Conservation (phyloP, 37 sponge, comb jelly and placozoan genomes). For the Tethya wilhelma region DNA sequence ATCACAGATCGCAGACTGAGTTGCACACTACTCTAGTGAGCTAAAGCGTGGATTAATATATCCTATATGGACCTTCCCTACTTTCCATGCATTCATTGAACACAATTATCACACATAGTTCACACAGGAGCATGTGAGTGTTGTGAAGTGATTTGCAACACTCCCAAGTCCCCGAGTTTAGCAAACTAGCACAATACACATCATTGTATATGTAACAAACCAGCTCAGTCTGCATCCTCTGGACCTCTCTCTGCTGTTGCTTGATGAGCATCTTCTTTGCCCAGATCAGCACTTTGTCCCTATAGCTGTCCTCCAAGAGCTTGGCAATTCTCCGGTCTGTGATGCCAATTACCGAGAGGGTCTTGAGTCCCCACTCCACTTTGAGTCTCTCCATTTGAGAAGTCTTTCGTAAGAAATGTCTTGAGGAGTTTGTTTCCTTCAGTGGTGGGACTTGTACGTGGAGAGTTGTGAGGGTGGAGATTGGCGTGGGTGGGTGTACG, state of each 20-base stretch:
- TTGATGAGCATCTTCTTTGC: slow-evolving; percentile 37
- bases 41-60: no score
- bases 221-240: slow-evolving; percentile 11
- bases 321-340: not conserved
- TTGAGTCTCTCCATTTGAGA: slow-evolving; percentile 50
- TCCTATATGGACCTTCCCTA: no score
- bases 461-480: no score
- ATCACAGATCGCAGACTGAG: no score
- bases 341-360: slow-evolving; percentile 2
- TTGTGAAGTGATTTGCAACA: no score
- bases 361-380: slow-evolving; percentile 45
- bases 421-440: no score
- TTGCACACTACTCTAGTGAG: no score
- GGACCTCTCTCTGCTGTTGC: not conserved
- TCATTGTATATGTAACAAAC: slow-evolving; percentile 1
- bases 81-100: not conserved
- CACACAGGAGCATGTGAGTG: no score
- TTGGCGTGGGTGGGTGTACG: no score
- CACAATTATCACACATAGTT: not conserved
- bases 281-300: slow-evolving; percentile 31
- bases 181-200: not conserved
- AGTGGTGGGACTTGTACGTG: no score
- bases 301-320: slow-evolving; percentile 45
- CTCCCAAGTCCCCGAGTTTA: no score
- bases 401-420: no score